Percentiles rank a stretch among this genome's conserved stretches.
These are phyloP conservation scores for Catharus ustulatus DNA, from an alignment of 2,797 vertebrate genomes.

Conservation along the genomic window DNA sequence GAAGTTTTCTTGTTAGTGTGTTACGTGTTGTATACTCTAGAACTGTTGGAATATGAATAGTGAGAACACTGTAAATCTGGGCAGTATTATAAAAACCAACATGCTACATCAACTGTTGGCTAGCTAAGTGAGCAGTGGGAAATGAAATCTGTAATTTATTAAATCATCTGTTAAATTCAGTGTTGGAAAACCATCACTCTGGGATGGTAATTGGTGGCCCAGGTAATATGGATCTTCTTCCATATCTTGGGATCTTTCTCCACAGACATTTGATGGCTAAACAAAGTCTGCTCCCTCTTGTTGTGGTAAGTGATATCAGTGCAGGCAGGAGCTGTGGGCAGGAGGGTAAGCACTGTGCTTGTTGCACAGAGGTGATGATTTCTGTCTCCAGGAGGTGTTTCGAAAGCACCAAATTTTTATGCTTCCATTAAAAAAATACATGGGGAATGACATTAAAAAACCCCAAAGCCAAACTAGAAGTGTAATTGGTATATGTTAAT, in stretches of 20 bases:
- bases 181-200: background rate
- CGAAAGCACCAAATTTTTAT: background rate
- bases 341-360: accelerated
- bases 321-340: background rate
- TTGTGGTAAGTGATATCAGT: background rate
- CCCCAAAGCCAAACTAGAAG: background rate
- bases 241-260: background rate
- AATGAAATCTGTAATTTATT: slow-evolving; percentile 2
- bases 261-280: background rate
- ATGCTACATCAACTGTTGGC: background rate
- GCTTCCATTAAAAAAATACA: background rate
- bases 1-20: slow-evolving; percentile 1
- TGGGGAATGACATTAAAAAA: background rate
- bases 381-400: background rate
- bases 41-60: background rate
- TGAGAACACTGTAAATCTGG: background rate
- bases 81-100: background rate
- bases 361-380: background rate
- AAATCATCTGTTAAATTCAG: background rate
- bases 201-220: background rate
- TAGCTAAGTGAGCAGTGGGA: background rate
- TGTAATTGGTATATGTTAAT: background rate
- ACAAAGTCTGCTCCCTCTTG: background rate
- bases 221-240: background rate
- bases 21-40: background rate